phyloP scores from a whole-genome alignment of 2,888 invertebrate species.

The Scaptomyza flava region DNA sequence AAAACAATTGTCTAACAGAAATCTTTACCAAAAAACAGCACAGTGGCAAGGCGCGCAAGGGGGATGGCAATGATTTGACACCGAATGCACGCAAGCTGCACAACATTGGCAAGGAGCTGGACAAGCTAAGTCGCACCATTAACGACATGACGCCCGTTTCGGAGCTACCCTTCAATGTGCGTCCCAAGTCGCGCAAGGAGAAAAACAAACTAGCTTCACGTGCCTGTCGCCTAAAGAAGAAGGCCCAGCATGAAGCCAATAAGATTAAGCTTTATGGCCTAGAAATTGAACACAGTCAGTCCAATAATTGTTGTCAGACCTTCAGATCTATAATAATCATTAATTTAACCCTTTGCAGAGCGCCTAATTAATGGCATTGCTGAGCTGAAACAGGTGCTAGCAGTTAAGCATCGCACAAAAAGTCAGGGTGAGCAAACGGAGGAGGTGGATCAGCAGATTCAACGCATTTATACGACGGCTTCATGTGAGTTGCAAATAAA shows the following conservation, averaged over 20 bases:
- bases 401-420: slow-evolving; percentile 86
- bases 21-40: slow-evolving; percentile 72
- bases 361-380: slow-evolving; percentile 91
- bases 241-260: slow-evolving; percentile 99
- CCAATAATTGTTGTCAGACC: background rate
- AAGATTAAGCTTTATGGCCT: slow-evolving; percentile 97
- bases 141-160: slow-evolving; percentile 98
- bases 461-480: slow-evolving; percentile 86
- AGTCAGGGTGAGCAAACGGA: slow-evolving; percentile 83
- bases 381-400: slow-evolving; percentile 91
- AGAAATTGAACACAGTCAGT: slow-evolving; percentile 97
- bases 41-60: slow-evolving; percentile 96
- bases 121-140: slow-evolving; percentile 95
- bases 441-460: slow-evolving; percentile 90
- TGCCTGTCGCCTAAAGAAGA: slow-evolving; percentile 98
- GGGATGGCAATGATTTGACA: slow-evolving; percentile 98
- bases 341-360: slow-evolving; percentile 85
- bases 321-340: background rate
- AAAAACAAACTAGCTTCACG: slow-evolving; percentile 99
- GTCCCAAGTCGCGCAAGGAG: slow-evolving; percentile 97
- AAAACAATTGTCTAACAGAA: background rate
- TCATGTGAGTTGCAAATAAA: slow-evolving; percentile 65
- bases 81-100: slow-evolving; percentile 97
- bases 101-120: slow-evolving; percentile 95
- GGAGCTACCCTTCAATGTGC: slow-evolving; percentile 94